These are phyloP conservation scores for Hydrotaea diabolus DNA, from an alignment of 2,888 invertebrate species.

Conservation along the genomic window DNA sequence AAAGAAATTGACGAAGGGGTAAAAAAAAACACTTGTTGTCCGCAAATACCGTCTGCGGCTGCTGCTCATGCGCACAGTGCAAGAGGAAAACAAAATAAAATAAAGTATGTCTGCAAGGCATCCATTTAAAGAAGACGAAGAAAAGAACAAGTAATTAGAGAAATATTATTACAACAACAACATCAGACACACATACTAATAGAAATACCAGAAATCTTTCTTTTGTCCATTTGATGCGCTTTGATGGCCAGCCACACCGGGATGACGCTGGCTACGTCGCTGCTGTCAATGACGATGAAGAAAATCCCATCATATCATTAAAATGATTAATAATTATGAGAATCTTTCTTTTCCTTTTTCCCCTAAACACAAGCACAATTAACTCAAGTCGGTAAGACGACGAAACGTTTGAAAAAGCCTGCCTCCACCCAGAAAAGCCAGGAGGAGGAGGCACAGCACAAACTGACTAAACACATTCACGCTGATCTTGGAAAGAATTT, in stretches of 20 bases:
- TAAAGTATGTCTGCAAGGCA: conserved; percentile 20
- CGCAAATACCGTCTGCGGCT: neutral
- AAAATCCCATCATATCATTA: conserved; percentile 53
- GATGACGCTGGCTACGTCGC: neutral
- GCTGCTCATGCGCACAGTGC: neutral
- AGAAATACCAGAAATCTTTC: conserved; percentile 40
- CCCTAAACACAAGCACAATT: neutral
- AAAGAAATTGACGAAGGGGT: no score
- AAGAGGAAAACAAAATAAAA: conserved; percentile 33
- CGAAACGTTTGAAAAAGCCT: neutral
- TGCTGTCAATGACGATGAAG: neutral
- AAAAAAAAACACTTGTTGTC: conserved; percentile 21
- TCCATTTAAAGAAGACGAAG: conserved; percentile 40
- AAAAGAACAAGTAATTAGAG: conserved; percentile 45
- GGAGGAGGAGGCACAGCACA: no score
- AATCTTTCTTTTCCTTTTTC: neutral
- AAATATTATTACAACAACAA: neutral
- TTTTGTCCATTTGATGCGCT: conserved; percentile 40
- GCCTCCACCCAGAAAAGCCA: neutral
- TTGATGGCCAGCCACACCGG: neutral
- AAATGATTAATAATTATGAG: conserved; percentile 65
- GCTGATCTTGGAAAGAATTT: conserved; percentile 37
- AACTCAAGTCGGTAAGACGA: neutral
- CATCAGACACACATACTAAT: neutral
- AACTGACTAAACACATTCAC: neutral